phyloP scores from a whole-genome alignment of 2,113 vertebrate species.

The Mungos mungo region DNA sequence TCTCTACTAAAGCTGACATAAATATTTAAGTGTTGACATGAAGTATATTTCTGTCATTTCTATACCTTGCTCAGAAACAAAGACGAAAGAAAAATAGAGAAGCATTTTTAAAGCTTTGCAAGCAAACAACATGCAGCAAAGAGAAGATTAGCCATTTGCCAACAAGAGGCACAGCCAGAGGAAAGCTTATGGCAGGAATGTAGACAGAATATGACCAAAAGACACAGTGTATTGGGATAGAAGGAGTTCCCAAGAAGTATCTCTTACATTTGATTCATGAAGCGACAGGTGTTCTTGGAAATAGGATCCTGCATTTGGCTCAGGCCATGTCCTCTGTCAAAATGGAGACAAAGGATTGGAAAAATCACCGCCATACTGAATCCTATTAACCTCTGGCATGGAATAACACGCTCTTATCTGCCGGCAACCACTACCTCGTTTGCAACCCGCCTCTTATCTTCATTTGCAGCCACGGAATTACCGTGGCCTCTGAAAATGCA shows the following conservation, averaged over 20 bases:
- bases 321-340: not conserved
- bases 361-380: not conserved
- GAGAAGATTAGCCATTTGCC: not conserved
- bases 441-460: conserved; percentile 22
- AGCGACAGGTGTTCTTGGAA: conserved; percentile 53
- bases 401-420: not conserved
- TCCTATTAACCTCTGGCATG: not conserved
- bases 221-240: not conserved
- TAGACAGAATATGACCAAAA: not conserved
- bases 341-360: not conserved
- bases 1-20: not conserved
- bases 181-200: not conserved
- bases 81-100: not conserved
- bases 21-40: not conserved
- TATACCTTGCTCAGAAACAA: not conserved
- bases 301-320: not conserved
- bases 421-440: not conserved
- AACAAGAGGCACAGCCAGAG: not conserved
- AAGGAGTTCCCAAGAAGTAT: not conserved
- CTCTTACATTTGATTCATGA: not conserved
- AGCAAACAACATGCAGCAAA: not conserved
- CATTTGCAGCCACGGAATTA: not conserved
- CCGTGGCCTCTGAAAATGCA: not conserved
- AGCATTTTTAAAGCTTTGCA: not conserved
- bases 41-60: not conserved